phyloP scores from a whole-genome alignment of 2,797 vertebrate species.

The Dicrostonyx torquatus region DNA sequence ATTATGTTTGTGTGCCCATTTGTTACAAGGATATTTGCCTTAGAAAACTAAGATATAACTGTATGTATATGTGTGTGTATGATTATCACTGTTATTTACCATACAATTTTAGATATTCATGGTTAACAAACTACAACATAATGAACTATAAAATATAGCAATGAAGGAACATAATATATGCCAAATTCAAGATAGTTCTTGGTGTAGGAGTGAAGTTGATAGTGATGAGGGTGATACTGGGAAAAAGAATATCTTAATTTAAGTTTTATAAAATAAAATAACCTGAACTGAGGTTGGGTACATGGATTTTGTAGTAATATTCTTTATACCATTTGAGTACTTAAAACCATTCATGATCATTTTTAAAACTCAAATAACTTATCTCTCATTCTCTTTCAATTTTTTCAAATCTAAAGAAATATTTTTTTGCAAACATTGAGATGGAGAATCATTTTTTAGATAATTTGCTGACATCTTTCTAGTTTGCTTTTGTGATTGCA shows the following conservation, averaged over 20 bases:
- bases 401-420: not conserved
- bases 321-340: not conserved
- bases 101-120: not conserved
- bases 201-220: not conserved
- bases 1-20: not conserved
- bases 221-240: not conserved
- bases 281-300: not conserved
- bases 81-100: not conserved
- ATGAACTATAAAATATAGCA: not conserved
- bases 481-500: not conserved
- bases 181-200: not conserved
- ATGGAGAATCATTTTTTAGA: not conserved
- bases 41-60: not conserved
- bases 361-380: not conserved
- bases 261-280: slow-evolving; percentile 12
- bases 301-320: not conserved
- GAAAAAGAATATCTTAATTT: not conserved
- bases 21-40: not conserved
- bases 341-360: not conserved
- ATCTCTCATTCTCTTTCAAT: not conserved
- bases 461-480: not conserved
- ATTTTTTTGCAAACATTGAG: not conserved
- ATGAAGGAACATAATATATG: not conserved
- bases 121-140: not conserved
- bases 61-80: not conserved